Evolutionary conservation across 2,797 vertebrate genomes (phyloP).

Genomic region (Taenioides sp.): DNA sequence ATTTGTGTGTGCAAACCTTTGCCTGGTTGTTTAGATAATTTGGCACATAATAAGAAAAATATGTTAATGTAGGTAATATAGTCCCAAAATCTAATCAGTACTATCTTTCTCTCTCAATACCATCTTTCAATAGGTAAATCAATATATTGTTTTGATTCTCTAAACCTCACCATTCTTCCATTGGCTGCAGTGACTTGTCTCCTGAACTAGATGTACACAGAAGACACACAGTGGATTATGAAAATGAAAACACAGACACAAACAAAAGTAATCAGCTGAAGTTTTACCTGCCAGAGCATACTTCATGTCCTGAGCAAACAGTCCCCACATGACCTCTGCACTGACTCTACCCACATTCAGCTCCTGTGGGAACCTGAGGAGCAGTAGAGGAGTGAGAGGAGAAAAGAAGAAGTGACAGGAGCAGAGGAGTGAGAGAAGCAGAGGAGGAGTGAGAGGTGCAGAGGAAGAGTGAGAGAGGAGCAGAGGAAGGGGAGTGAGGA

Average conservation of each 20-base stretch:
- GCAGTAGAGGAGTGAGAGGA: not conserved
- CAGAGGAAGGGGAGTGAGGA: not conserved
- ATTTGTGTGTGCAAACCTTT: too few species aligned
- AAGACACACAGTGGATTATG: conserved; percentile 22
- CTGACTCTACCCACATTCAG: conserved; percentile 94
- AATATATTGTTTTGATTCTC: not conserved
- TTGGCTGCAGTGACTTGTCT: conserved; percentile 49
- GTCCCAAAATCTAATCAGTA: too few species aligned
- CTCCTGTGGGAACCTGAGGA: conserved; percentile 81
- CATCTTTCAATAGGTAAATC: not conserved
- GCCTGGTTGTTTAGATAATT: too few species aligned
- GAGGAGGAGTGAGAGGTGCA: not conserved
- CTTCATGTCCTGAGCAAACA: conserved; percentile 97
- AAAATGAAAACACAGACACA: not conserved
- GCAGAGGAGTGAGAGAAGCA: not conserved
- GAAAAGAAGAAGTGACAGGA: not conserved
- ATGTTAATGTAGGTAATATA: too few species aligned
- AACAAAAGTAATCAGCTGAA: not conserved
- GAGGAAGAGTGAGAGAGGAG: not conserved
- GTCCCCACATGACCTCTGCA: conserved; percentile 93
- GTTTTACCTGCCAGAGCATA: conserved; percentile 93
- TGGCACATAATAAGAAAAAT: too few species aligned
- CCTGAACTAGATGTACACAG: conserved; percentile 59
- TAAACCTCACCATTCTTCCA: conserved; percentile 73
- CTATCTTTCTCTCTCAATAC: too few species aligned